Conservation (phyloP, 2,113 vertebrate species). For the Oreochromis niloticus region DNA sequence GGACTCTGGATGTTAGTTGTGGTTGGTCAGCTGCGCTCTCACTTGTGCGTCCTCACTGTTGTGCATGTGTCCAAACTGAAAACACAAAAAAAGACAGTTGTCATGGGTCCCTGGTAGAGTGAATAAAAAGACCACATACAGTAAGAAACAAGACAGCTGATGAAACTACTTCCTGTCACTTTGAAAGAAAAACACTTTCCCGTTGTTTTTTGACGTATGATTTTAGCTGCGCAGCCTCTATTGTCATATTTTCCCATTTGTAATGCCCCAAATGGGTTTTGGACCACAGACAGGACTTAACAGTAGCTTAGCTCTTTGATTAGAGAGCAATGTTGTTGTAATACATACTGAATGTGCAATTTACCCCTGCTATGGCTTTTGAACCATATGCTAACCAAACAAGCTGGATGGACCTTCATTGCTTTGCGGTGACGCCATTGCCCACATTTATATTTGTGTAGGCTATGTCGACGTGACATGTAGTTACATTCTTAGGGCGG, state of each 20-base stretch:
- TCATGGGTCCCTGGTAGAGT: neutral
- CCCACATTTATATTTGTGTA: neutral
- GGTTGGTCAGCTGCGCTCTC: neutral
- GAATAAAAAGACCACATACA: neutral
- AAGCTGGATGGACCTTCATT: neutral
- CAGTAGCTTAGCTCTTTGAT: neutral
- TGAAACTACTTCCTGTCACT: neutral
- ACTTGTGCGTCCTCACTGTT: neutral
- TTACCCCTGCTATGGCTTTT: neutral
- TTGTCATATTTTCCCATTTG: neutral
- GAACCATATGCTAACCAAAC: neutral
- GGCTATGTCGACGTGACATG: neutral
- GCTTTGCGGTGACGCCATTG: neutral
- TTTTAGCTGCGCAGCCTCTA: neutral
- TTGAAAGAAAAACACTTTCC: neutral
- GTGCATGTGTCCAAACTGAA: neutral
- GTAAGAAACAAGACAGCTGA: neutral
- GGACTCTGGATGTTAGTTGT: neutral
- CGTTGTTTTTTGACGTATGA: neutral
- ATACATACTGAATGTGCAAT: neutral
- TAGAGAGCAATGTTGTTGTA: neutral
- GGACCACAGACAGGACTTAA: neutral
- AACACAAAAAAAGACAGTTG: neutral
- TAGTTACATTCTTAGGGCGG: neutral
- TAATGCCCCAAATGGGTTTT: neutral